Evolutionary conservation across 2,797 vertebrate genomes (phyloP).

Genomic region (Pygocentrus nattereri): DNA sequence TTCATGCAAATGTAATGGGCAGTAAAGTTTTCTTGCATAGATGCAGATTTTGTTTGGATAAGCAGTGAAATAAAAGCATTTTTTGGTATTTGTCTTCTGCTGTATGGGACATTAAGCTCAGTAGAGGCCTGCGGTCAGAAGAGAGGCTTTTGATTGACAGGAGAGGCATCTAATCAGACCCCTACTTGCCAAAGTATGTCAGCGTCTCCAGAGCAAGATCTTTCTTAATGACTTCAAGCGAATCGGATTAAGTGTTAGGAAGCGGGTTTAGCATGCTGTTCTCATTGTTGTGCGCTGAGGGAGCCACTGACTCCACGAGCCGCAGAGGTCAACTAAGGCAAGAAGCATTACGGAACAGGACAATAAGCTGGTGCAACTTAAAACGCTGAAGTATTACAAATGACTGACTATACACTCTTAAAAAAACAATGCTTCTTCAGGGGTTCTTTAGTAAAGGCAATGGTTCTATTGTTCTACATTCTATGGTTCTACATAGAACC

Average conservation of each 20-base stretch:
- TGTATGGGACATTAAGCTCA: background rate
- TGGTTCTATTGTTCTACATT: no score
- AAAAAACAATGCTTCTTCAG: no score
- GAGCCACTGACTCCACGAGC: conserved; percentile 13
- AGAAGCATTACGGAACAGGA: conserved; percentile 6
- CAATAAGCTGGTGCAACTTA: background rate
- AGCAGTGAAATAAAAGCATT: no score
- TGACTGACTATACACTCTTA: no score
- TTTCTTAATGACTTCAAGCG: conserved; percentile 56
- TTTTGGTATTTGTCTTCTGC: no score
- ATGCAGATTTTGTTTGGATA: no score
- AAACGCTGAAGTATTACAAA: no score
- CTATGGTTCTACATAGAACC: no score
- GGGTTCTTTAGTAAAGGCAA: no score
- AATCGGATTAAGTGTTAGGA: conserved; percentile 58
- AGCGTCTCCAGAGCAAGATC: conserved; percentile 27
- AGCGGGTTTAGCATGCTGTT: conserved; percentile 43
- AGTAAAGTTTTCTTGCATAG: no score
- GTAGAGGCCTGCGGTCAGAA: background rate
- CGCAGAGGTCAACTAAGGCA: conserved; percentile 2
- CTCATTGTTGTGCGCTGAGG: background rate
- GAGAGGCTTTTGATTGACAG: conserved; percentile 46
- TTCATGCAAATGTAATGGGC: no score
- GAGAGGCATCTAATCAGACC: conserved; percentile 33
- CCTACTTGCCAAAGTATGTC: conserved; percentile 53